phyloP scores from a whole-genome alignment of 1,140 invertebrate genomes.

The Octopus sinensis region DNA sequence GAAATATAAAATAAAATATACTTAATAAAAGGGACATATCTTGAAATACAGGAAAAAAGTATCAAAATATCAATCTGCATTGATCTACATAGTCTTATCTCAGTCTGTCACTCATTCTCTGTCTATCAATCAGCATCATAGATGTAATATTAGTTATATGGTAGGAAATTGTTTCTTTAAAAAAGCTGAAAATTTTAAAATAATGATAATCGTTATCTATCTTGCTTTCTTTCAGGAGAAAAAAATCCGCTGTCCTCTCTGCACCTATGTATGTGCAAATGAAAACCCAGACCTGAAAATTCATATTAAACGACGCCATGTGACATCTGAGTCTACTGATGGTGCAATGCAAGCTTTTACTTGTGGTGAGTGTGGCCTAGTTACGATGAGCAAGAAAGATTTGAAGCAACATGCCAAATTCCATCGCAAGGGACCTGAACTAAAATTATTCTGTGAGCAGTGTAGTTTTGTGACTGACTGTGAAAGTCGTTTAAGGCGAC shows the following conservation, averaged over 20 bases:
- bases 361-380: conserved; percentile 45
- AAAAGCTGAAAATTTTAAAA: too few relatives aligned
- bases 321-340: conserved; percentile 29
- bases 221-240: conserved; percentile 44
- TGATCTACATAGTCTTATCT: too few relatives aligned
- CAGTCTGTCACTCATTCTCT: too few relatives aligned
- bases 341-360: conserved; percentile 31
- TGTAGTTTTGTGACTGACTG: conserved; percentile 57
- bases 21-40: too few relatives aligned
- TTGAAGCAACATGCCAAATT: conserved; percentile 55
- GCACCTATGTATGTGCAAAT: conserved; percentile 53
- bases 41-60: too few relatives aligned
- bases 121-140: too few relatives aligned
- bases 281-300: conserved; percentile 52
- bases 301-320: conserved; percentile 49
- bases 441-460: conserved; percentile 53
- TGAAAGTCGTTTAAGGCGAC: conserved; percentile 50
- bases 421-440: conserved; percentile 51
- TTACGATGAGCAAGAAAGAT: conserved; percentile 45
- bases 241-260: conserved; percentile 49
- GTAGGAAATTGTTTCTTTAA: too few relatives aligned
- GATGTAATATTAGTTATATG: too few relatives aligned
- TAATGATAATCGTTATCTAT: background rate
- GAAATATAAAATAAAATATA: too few relatives aligned
- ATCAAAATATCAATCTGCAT: too few relatives aligned